Percentiles rank a stretch among this genome's conserved stretches.
Conservation (phyloP, 2,888 invertebrate species). For the Machimus rusticus region DNA sequence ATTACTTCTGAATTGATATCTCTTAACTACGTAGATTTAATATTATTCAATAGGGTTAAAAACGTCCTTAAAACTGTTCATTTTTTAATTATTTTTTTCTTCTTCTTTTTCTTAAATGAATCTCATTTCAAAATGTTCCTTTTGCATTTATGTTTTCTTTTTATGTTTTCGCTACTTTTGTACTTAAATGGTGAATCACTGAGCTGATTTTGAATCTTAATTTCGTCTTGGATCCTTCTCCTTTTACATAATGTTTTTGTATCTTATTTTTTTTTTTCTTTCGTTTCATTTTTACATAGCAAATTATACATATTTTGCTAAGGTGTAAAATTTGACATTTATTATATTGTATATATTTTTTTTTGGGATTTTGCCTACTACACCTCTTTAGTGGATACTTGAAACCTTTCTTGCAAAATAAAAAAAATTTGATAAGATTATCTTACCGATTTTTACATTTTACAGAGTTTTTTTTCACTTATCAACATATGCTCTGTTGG, state of each 20-base stretch:
- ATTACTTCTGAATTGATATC: slow-evolving; percentile 20
- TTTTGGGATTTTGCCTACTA: neutral
- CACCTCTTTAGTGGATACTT: slow-evolving; percentile 5
- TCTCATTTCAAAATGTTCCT: neutral
- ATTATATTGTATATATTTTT: too few relatives aligned
- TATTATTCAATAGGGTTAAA: slow-evolving; percentile 18
- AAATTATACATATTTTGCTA: neutral
- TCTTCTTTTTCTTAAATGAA: slow-evolving; percentile 5
- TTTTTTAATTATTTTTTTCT: slow-evolving; percentile 20
- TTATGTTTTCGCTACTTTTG: slow-evolving; percentile 53
- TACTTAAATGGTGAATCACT: slow-evolving; percentile 65
- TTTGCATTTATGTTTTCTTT: neutral
- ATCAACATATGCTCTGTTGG: neutral
- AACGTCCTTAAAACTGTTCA: neutral
- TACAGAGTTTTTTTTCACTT: neutral
- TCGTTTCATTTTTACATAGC: neutral
- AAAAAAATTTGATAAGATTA: neutral
- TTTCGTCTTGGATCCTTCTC: slow-evolving; percentile 43
- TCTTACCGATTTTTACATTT: neutral
- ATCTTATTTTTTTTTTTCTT: neutral
- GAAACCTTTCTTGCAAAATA: slow-evolving; percentile 23
- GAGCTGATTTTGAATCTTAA: slow-evolving; percentile 52
- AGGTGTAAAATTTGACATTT: neutral
- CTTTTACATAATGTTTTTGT: slow-evolving; percentile 38
- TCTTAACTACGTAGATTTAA: slow-evolving; percentile 24